Percentiles rank a stretch among this genome's conserved stretches.
phyloP scores from a whole-genome alignment of 2,113 vertebrate species.

The Hippocampus mohnikei region DNA sequence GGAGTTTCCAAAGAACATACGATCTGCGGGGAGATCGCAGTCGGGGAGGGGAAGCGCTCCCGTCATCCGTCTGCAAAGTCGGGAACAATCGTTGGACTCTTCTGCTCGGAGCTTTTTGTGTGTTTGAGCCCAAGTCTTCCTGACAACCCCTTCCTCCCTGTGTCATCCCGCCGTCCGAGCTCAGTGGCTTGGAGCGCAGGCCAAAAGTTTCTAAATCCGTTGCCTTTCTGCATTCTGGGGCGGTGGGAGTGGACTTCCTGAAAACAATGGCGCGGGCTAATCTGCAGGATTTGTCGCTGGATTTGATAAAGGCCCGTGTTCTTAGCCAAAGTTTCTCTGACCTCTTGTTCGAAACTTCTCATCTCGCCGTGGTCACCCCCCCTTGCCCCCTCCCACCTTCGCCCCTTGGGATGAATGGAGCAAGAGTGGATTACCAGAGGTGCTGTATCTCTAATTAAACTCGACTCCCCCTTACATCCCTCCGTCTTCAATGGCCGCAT shows the following conservation, averaged over 20 bases:
- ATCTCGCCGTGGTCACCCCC: constrained; percentile 34
- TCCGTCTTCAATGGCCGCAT: constrained; percentile 37
- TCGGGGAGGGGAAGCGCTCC: constrained; percentile 58
- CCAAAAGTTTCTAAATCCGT: constrained; percentile 53
- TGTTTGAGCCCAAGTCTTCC: constrained; percentile 53
- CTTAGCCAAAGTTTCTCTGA: constrained; percentile 64
- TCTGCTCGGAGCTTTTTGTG: constrained; percentile 55
- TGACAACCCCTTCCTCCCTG: constrained; percentile 58
- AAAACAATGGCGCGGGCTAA: constrained; percentile 70
- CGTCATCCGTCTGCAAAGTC: constrained; percentile 62
- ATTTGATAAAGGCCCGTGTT: constrained; percentile 66
- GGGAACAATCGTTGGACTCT: constrained; percentile 67
- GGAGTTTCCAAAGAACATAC: constrained; percentile 72
- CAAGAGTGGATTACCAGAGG: constrained; percentile 65
- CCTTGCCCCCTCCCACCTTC: constrained; percentile 13
- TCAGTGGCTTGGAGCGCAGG: constrained; percentile 55
- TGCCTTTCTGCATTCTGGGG: constrained; percentile 50
- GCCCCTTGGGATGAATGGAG: constrained; percentile 45
- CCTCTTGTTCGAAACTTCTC: constrained; percentile 67
- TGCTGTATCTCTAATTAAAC: constrained; percentile 70
- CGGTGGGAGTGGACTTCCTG: constrained; percentile 64
- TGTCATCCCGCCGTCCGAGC: constrained; percentile 53
- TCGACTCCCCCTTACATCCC: constrained; percentile 40
- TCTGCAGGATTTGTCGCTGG: constrained; percentile 66
- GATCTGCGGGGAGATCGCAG: constrained; percentile 68